Conservation (phyloP, 2,888 invertebrate species). For the Esperia sulphurella region DNA sequence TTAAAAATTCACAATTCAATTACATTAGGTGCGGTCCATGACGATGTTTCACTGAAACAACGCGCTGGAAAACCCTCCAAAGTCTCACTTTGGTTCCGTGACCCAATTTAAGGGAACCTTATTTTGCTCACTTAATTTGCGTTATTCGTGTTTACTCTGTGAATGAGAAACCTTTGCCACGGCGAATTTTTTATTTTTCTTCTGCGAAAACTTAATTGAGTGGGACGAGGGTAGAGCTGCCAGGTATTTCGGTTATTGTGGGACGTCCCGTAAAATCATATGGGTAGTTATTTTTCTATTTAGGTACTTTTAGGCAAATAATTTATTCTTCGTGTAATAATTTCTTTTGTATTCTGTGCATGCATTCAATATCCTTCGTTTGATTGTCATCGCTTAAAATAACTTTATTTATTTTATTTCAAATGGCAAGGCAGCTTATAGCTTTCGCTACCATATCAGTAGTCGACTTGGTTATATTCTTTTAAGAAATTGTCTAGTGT, state of each 20-base stretch:
- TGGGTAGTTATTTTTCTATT: background rate
- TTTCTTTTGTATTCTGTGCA: too few relatives aligned
- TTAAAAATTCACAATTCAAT: constrained; percentile 66
- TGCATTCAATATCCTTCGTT: too few relatives aligned
- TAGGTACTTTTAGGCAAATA: too few relatives aligned
- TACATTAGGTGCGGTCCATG: constrained; percentile 13
- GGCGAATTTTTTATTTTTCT: constrained; percentile 58
- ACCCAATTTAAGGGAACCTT: constrained; percentile 67
- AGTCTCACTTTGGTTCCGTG: constrained; percentile 54
- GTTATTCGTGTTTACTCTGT: constrained; percentile 68
- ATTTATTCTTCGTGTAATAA: too few relatives aligned
- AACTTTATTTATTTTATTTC: too few relatives aligned
- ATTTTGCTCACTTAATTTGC: constrained; percentile 75
- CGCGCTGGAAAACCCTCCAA: constrained; percentile 44
- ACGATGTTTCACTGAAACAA: background rate
- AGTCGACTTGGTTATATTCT: too few relatives aligned
- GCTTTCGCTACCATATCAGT: too few relatives aligned
- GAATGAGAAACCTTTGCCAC: constrained; percentile 51
- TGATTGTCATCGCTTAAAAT: too few relatives aligned
- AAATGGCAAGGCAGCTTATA: too few relatives aligned
- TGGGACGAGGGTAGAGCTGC: constrained; percentile 23
- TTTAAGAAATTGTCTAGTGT: too few relatives aligned
- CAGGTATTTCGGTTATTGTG: background rate
- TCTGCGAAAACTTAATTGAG: constrained; percentile 62
- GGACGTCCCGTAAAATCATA: constrained; percentile 17